Evolutionary conservation across 2,888 invertebrate genomes (phyloP).

Genomic region (Argynnis bischoffii): DNA sequence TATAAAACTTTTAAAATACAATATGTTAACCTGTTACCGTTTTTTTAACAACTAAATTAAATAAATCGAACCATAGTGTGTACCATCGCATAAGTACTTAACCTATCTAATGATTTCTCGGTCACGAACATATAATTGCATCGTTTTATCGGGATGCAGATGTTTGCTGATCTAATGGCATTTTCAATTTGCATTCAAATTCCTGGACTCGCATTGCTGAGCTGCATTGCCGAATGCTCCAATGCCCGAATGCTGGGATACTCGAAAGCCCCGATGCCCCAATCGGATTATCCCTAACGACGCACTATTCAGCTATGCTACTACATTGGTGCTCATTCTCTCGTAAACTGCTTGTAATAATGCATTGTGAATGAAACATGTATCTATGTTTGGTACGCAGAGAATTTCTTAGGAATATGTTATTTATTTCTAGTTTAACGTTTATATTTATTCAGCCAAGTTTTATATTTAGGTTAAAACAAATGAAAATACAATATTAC

Average conservation of each 20-base stretch:
- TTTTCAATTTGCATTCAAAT: constrained; percentile 79
- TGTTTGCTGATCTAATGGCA: constrained; percentile 78
- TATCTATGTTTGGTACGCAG: not conserved
- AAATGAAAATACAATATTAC: not conserved
- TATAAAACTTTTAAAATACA: too few relatives aligned
- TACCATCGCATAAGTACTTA: not conserved
- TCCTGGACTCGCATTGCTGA: constrained; percentile 64
- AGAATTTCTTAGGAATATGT: not conserved
- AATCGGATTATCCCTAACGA: constrained; percentile 79
- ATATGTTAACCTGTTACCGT: too few relatives aligned
- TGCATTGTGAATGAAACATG: not conserved
- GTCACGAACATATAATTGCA: constrained; percentile 54
- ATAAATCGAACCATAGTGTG: constrained; percentile 14
- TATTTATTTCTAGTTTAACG: too few relatives aligned
- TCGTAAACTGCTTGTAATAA: not conserved
- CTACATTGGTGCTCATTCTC: constrained; percentile 28
- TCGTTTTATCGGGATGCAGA: constrained; percentile 62
- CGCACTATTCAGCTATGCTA: constrained; percentile 65
- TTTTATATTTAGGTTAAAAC: too few relatives aligned
- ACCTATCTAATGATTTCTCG: constrained; percentile 46
- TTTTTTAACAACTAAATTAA: not conserved
- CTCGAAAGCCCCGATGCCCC: constrained; percentile 66
- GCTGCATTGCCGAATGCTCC: constrained; percentile 51
- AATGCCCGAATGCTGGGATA: constrained; percentile 52
- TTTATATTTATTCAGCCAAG: too few relatives aligned